These are phyloP conservation scores for Lysandra coridon DNA, from an alignment of 2,888 invertebrate genomes.

Conservation along the genomic window DNA sequence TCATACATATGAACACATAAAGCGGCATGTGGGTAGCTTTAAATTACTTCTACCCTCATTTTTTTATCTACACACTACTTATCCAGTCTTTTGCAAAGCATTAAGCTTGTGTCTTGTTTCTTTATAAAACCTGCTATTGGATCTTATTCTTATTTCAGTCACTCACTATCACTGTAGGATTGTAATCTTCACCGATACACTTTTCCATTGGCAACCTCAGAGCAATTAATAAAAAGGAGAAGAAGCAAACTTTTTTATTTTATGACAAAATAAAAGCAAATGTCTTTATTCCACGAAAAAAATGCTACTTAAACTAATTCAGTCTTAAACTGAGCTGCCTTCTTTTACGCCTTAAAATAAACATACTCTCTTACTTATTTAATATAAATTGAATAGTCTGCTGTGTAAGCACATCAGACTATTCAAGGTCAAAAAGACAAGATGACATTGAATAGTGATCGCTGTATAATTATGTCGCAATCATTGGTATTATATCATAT, in stretches of 20 bases:
- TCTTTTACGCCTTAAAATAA: background rate
- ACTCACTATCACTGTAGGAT: background rate
- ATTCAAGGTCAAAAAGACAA: too few species aligned
- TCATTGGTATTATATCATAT: too few species aligned
- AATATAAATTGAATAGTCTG: too few species aligned
- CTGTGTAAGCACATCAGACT: too few species aligned
- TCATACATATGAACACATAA: constrained; percentile 32
- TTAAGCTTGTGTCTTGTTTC: background rate
- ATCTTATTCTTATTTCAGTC: too few species aligned
- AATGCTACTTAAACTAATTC: background rate
- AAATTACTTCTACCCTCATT: background rate
- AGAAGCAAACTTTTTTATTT: background rate
- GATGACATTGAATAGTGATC: too few species aligned
- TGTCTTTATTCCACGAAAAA: background rate
- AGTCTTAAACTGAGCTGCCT: background rate
- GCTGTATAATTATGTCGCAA: background rate
- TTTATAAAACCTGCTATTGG: background rate
- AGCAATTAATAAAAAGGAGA: background rate
- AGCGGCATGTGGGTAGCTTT: constrained; percentile 7
- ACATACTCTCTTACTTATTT: too few species aligned
- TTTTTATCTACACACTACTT: background rate
- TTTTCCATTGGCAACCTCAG: background rate
- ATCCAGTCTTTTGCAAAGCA: background rate
- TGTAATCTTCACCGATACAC: background rate
- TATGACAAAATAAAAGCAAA: background rate